These are phyloP conservation scores for Dioctria rufipes DNA, from an alignment of 2,888 invertebrate genomes.

Conservation along the genomic window DNA sequence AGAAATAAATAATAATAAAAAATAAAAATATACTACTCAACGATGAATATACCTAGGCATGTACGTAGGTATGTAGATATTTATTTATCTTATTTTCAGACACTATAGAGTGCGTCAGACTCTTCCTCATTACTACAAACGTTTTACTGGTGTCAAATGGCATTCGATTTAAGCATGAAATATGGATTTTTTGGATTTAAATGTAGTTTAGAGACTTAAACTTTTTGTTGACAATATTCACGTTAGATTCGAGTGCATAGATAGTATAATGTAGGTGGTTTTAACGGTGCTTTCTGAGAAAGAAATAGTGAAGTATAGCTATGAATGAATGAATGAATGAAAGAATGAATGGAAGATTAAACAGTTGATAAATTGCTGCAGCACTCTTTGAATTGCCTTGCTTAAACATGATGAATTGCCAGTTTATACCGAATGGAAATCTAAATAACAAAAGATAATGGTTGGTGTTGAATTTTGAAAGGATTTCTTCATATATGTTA, in stretches of 20 bases:
- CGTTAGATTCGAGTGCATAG: not conserved
- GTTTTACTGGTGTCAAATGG: conserved; percentile 40
- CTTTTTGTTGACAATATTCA: conserved; percentile 7
- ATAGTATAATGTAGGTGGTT: not conserved
- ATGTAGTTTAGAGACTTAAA: conserved; percentile 2
- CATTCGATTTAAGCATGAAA: conserved; percentile 50
- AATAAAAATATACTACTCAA: too few species aligned
- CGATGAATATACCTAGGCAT: too few species aligned
- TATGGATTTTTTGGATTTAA: conserved; percentile 41
- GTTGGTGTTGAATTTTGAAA: too few species aligned
- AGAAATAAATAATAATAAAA: too few species aligned
- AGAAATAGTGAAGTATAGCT: conserved; percentile 13
- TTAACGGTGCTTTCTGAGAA: conserved; percentile 1
- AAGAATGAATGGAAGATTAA: conserved; percentile 37
- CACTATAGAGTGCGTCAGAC: not conserved
- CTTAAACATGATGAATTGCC: conserved; percentile 15
- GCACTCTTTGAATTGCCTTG: not conserved
- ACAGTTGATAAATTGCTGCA: conserved; percentile 30
- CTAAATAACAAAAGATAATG: too few species aligned
- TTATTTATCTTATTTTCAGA: not conserved
- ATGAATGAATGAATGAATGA: conserved; percentile 5
- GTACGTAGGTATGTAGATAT: too few species aligned
- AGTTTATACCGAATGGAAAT: not conserved
- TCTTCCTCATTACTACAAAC: not conserved
- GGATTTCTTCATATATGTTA: too few species aligned